Conservation (phyloP, 2,113 vertebrate genomes). For the Butorides virescens region DNA sequence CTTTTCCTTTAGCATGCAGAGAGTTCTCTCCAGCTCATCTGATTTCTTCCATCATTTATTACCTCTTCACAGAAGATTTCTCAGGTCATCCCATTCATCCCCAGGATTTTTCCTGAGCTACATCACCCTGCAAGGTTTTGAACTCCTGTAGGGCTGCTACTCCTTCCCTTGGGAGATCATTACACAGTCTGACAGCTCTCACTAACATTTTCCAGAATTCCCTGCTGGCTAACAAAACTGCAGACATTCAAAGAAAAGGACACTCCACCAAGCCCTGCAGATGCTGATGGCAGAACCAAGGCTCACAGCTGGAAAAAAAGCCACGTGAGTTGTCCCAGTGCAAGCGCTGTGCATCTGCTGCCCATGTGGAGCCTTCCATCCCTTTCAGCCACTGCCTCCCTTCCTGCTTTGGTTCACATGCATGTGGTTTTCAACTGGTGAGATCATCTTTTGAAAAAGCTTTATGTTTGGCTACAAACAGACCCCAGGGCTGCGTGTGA, state of each 20-base stretch:
- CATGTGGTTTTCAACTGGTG: not conserved
- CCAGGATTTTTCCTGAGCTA: not conserved
- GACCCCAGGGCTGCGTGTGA: not conserved
- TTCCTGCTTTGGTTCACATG: conserved; percentile 7
- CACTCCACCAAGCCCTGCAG: not conserved
- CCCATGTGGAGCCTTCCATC: not conserved
- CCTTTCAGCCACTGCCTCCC: not conserved
- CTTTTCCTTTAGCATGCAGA: not conserved
- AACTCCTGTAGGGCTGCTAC: not conserved
- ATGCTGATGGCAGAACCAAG: not conserved
- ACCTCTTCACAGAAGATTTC: not conserved
- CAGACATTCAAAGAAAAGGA: not conserved
- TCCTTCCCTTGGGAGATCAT: not conserved
- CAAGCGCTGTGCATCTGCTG: conserved; percentile 9
- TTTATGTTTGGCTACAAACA: not conserved
- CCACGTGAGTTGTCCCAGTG: not conserved
- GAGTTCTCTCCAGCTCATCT: not conserved
- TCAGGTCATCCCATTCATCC: not conserved
- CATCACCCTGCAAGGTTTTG: not conserved
- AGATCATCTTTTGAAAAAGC: not conserved
- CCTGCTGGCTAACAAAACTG: not conserved
- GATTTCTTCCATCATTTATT: not conserved
- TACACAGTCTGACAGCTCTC: not conserved
- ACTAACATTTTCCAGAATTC: conserved; percentile 10
- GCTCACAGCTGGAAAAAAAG: not conserved